Evolutionary conservation across 2,113 vertebrate genomes (phyloP), one percentile per base, ranked within the genome.

Genomic region (Scalopus aquaticus): DNA sequence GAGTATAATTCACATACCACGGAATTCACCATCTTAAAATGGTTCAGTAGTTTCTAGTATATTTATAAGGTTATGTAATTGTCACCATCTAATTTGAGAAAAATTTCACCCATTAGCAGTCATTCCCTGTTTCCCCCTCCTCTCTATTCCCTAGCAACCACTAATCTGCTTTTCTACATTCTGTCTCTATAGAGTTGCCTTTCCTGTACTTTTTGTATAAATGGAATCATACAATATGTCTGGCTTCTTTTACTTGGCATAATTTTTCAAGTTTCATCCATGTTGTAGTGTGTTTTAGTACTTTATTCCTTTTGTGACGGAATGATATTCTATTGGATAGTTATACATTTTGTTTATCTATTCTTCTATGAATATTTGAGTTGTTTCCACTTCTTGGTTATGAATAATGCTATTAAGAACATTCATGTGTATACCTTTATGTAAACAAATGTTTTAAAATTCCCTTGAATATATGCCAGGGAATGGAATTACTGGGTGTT

Each of bases 21-120:
- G 87, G 72, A 64, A 79, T 76, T 83, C 65, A 88, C 35, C 70
- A 32, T 65, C 60, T 77, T 93, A 56, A 86, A 85, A 39, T 42
- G 1, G 46, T 49, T 86, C 0, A 16, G 44, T n/a, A 51, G 76
- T 83, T 96, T 72, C 69, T 58, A 51, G n/a, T n/a, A 51, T 78
- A 56, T 26, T 84, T 35, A 44, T 58, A 88, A 35, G 30, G 76
- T 37, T 62, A 69, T n/a, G 12, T 26, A 82, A 46, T 32, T 35
- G 32, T 90, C 7, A 49, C 26, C 30, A 44, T 87, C 51, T 91
- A 64, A 82, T 70, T 82, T 51, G 39, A 91, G 42, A 93, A 93
- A 2, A 82, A 49, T 76, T 91, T 88, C 37, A 32, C 37, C 56
- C 24, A 16, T 60, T 86, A 37, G 7, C 22, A 62, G 30, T 67